phyloP scores from a whole-genome alignment of 1,140 invertebrate species.

The Trichonephila inaurata region DNA sequence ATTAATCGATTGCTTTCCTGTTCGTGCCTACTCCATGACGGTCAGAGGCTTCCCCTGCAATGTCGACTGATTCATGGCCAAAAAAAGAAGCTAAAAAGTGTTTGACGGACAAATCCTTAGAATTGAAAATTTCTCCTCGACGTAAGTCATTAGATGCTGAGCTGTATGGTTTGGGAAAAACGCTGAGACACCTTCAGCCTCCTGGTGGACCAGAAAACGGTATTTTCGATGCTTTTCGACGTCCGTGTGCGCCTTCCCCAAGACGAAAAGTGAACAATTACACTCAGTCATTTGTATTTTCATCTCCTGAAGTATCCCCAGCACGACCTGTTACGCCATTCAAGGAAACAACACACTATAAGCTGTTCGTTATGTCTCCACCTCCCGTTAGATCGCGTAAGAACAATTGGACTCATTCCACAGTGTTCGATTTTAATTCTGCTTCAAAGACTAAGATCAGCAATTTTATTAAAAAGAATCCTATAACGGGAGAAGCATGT shows the following conservation, averaged over 20 bases:
- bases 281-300: constrained; percentile 31
- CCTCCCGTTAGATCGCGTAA: background rate
- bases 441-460: background rate
- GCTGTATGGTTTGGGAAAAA: constrained; percentile 53
- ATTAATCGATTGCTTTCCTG: background rate
- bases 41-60: background rate
- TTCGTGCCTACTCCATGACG: background rate
- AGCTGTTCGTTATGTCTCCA: constrained; percentile 30
- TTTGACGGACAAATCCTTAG: background rate
- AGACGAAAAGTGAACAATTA: constrained; percentile 50
- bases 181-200: constrained; percentile 43
- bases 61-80: background rate
- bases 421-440: constrained; percentile 19
- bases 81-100: background rate
- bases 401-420: background rate
- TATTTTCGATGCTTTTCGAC: constrained; percentile 48
- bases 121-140: constrained; percentile 46
- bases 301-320: background rate
- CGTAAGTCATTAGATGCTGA: constrained; percentile 58
- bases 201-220: constrained; percentile 43
- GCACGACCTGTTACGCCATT: background rate
- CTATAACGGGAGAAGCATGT: constrained; percentile 36
- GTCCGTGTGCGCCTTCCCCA: background rate
- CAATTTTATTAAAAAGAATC: background rate
- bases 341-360: background rate